Evolutionary conservation across 2,797 vertebrate genomes (phyloP), one percentile per base, ranked within the genome.

Genomic region (Distichodus sexfasciatus): DNA sequence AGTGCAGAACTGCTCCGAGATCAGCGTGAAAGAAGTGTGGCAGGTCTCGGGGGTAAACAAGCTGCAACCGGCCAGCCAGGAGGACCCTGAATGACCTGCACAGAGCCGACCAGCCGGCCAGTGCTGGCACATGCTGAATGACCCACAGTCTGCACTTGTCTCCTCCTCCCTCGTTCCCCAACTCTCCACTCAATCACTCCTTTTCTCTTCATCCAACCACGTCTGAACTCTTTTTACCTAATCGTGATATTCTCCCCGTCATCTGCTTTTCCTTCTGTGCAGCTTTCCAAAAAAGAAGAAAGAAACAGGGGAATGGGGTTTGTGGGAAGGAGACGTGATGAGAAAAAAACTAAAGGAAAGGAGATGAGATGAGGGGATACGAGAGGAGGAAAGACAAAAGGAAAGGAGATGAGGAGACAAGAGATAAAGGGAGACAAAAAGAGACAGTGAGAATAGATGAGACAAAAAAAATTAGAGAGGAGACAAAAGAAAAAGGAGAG

Each of bases 111-210:
- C n/a, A n/a, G n/a, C n/a, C n/a, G n/a, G n/a, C n/a, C n/a, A n/a
- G 65, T 36, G 29, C 70, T 79, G 77, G 76, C 66, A 72, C 54
- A 33, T 60, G 48, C 78, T 89, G 86, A 91, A 91, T 88, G 86
- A 89, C 79, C 79, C 77, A 82, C 87, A 85, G 86, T 92, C 82
- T 86, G 79, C 64, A 72, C 75, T 55, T 44, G 4, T 19, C 40
- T 60, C 53, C 36, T 46, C 31, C 66, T 53, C 21, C 44, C 11
- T 35, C 51, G 19, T 26, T 15, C 7, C 6, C 12, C 51, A n/a
- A 29, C 7, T 33, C 24, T 44, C 19, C 23, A 23, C 23, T 57
- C 33, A 23, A 17, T 23, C 53, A 36, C 51, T 55, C 8, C 5
- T 55, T 36, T 14, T 29, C 15, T 17, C 35, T 8, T 31, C 21